phyloP scores from a whole-genome alignment of 53 echinoderm and acorn worm species.

The Actinopyga echinites region DNA sequence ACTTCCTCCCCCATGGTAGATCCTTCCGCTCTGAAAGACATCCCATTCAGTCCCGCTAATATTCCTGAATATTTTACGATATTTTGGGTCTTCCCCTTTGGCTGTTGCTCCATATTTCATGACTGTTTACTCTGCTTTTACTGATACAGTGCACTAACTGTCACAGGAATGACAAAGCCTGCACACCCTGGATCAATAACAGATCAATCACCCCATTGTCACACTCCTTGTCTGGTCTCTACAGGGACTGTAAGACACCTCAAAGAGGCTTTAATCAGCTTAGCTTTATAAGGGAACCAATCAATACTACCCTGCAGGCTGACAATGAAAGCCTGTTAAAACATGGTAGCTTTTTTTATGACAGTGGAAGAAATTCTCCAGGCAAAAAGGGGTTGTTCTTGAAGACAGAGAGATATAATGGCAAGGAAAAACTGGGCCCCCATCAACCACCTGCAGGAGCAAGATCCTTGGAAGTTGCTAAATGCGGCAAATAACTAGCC shows the following conservation, averaged over 20 bases:
- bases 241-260: neutral
- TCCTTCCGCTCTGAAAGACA: slow-evolving; percentile 14
- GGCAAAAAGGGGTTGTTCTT: no score
- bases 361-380: no score
- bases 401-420: no score
- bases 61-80: slow-evolving; percentile 82
- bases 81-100: slow-evolving; percentile 68
- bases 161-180: slow-evolving; percentile 63
- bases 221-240: neutral
- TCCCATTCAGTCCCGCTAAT: slow-evolving; percentile 23
- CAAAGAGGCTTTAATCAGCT: slow-evolving; percentile 33
- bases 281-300: neutral
- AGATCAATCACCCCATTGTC: slow-evolving; percentile 63
- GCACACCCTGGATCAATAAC: slow-evolving; percentile 69
- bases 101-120: slow-evolving; percentile 68
- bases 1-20: neutral
- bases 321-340: slow-evolving; percentile 27
- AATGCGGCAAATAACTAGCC: no score
- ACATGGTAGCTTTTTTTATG: neutral
- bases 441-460: no score
- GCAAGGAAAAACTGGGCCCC: no score
- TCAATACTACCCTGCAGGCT: slow-evolving; percentile 28
- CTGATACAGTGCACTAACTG: slow-evolving; percentile 71
- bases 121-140: slow-evolving; percentile 84
- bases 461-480: no score